These are phyloP conservation scores for Cryptotis parvus DNA, from an alignment of 2,113 vertebrate species.

Conservation along the genomic window DNA sequence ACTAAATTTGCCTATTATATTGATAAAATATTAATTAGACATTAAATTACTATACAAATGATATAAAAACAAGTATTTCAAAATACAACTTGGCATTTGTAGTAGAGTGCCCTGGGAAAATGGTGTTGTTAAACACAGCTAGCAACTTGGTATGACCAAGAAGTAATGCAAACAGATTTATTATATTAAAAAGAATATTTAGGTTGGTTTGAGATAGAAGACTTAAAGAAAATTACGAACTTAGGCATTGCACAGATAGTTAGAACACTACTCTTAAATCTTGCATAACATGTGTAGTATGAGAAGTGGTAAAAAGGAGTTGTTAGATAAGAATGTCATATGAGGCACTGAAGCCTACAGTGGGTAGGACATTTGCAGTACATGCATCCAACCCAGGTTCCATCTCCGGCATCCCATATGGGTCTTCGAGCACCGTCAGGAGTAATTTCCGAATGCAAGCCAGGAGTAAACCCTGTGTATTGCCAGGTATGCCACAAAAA, in stretches of 20 bases:
- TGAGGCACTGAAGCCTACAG: no score
- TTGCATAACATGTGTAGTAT: background rate
- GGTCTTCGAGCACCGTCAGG: no score
- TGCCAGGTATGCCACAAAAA: no score
- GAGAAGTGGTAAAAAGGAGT: no score
- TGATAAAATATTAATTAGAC: background rate
- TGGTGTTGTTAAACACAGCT: background rate
- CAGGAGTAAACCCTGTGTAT: no score
- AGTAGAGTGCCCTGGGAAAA: background rate
- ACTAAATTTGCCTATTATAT: conserved; percentile 35
- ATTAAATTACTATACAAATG: background rate
- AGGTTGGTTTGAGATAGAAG: rapidly evolving
- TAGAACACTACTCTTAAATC: background rate
- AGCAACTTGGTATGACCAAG: background rate
- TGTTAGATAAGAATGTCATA: no score
- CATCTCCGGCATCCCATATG: no score
- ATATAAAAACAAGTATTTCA: background rate
- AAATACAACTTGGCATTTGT: background rate
- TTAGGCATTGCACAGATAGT: background rate
- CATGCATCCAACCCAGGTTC: no score
- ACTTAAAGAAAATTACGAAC: background rate
- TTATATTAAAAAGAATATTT: background rate
- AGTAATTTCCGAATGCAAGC: no score
- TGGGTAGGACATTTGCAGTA: no score
- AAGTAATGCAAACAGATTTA: background rate